Evolutionary conservation across 2,113 vertebrate species (phyloP).

Genomic region (Rhabdornis inornatus): DNA sequence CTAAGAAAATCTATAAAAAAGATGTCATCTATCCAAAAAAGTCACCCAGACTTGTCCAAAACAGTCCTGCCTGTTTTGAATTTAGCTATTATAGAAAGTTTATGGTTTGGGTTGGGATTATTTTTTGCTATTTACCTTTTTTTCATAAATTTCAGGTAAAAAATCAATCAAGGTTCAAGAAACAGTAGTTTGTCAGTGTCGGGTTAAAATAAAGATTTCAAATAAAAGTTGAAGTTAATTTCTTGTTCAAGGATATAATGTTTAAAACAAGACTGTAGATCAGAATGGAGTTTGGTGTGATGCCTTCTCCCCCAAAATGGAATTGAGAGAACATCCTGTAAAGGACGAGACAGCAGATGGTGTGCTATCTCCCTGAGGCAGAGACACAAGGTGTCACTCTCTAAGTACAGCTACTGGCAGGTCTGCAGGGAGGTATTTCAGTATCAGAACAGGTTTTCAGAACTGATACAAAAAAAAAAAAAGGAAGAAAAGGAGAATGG

Average conservation of each 20-base stretch:
- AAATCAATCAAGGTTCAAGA: neutral
- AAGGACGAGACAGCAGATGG: slow-evolving; percentile 46
- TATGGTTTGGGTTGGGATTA: neutral
- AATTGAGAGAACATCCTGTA: slow-evolving; percentile 40
- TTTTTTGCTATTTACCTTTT: neutral
- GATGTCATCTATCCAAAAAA: neutral
- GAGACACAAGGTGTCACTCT: slow-evolving; percentile 33
- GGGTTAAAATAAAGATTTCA: neutral
- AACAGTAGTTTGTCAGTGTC: neutral
- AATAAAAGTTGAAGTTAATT: neutral
- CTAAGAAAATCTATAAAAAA: neutral
- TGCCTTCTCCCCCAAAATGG: neutral
- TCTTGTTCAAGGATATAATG: neutral
- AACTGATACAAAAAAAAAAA: neutral
- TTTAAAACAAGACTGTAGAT: neutral
- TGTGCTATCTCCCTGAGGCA: slow-evolving; percentile 4
- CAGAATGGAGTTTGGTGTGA: neutral
- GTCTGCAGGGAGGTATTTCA: slow-evolving; percentile 3
- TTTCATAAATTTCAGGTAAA: neutral
- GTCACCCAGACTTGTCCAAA: neutral
- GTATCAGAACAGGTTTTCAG: neutral
- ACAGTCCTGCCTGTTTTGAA: neutral
- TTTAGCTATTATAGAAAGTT: neutral
- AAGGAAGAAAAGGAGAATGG: neutral
- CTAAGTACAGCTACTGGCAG: slow-evolving; percentile 14